Conservation (phyloP, 92 coral and sea anemone species). For the Parazoanthus swiftii region DNA sequence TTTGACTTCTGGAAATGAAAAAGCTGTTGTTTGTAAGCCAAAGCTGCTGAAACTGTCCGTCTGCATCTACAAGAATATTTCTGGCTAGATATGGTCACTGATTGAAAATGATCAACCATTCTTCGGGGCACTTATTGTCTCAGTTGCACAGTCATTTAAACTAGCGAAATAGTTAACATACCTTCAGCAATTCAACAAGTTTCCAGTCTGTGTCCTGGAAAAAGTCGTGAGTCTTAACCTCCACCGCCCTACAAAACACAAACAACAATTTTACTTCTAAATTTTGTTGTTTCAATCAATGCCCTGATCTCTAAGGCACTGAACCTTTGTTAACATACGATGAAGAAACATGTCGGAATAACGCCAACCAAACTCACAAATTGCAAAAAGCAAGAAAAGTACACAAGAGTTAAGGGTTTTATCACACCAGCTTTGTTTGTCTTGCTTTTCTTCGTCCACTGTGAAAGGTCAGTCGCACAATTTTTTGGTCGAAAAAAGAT, state of each 20-base stretch:
- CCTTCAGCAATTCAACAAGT: constrained; percentile 94
- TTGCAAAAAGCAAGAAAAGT: too few species aligned
- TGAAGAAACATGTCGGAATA: too few species aligned
- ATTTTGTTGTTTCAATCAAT: not conserved
- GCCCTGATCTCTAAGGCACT: not conserved
- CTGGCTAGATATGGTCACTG: not conserved
- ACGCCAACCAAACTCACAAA: too few species aligned
- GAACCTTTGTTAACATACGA: not conserved
- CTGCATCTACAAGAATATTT: too few species aligned
- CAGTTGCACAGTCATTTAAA: not conserved
- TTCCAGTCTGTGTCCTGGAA: constrained; percentile 87
- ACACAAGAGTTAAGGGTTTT: too few species aligned
- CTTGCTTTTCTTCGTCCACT: too few species aligned
- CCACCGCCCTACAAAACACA: constrained; percentile 63
- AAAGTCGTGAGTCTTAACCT: constrained; percentile 78
- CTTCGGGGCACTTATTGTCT: not conserved
- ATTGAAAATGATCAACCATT: not conserved
- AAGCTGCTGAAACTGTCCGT: too few species aligned
- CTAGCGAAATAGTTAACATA: constrained; percentile 3
- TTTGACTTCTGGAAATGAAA: too few species aligned
- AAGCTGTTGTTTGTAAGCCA: too few species aligned
- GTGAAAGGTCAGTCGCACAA: too few species aligned
- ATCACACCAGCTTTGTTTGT: too few species aligned
- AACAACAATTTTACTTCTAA: not conserved
- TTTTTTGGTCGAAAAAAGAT: too few species aligned